Percentiles rank a stretch among this genome's conserved stretches.
Evolutionary conservation across 2,797 vertebrate genomes (phyloP).

Genomic region (Toxotes lorentzi): DNA sequence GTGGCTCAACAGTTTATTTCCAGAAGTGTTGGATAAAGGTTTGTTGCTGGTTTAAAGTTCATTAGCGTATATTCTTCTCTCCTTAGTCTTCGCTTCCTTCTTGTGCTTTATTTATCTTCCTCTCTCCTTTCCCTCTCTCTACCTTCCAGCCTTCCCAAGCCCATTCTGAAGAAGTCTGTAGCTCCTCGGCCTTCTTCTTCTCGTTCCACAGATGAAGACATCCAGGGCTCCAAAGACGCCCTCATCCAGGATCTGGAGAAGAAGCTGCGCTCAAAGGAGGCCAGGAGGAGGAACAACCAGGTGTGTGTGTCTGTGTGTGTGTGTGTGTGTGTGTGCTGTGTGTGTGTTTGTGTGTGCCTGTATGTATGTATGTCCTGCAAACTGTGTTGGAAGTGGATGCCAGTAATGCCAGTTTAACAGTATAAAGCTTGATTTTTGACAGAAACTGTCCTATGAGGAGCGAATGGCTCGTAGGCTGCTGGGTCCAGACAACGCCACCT

Average conservation of each 20-base stretch:
- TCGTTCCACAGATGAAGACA: conserved; percentile 91
- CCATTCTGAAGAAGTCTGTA: conserved; percentile 87
- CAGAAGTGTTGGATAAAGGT: not conserved
- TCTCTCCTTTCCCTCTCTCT: not conserved
- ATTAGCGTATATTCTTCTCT: not conserved
- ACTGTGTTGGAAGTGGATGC: conserved; percentile 3
- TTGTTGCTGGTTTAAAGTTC: conserved; percentile 3
- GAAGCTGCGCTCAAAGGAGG: conserved; percentile 93
- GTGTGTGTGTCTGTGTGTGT: conserved; percentile 59
- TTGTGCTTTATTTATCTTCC: not conserved
- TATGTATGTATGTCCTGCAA: conserved; percentile 56
- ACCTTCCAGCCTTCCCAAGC: conserved; percentile 87
- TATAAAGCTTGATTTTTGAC: conserved; percentile 54
- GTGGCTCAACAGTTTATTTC: not conserved
- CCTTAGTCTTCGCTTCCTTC: not conserved
- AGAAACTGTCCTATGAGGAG: conserved; percentile 95
- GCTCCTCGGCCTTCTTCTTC: conserved; percentile 83
- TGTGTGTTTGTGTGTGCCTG: conserved; percentile 8
- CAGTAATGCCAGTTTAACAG: conserved; percentile 21
- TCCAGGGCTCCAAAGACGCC: conserved; percentile 96
- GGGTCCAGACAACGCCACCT: conserved; percentile 90
- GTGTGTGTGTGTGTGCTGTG: not conserved
- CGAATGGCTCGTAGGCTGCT: conserved; percentile 96
- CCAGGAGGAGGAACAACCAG: conserved; percentile 91
- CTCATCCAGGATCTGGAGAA: conserved; percentile 97